Base-by-base conservation (phyloP, 2,888 invertebrate genomes). In the Euclidia mi region DNA sequence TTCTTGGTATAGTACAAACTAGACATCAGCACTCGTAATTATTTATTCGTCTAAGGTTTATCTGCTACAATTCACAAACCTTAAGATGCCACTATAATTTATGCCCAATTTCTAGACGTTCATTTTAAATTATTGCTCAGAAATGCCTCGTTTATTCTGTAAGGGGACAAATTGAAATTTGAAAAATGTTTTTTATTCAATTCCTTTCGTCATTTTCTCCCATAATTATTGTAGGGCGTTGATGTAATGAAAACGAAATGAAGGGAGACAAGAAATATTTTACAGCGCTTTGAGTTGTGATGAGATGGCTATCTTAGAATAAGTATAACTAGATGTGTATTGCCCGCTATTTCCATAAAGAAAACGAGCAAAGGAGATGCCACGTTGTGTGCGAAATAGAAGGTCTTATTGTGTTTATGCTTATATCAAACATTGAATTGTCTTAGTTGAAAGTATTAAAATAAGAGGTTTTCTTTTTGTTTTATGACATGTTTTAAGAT, bases 101-200 rank as follows among this genome's bases (percentile, higher is more conserved):
- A 72, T 71, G 42, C 42, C 60, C 73, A 68, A 68, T 72, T 74
- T 74, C 62, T 52, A 68, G 68, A 71, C 59, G 62, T 57, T 65
- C 68, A 62, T 61, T 57, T 68, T 64, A 71, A 74, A 71, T 64
- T 69, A 71, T 75, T 65, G 48, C 65, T 56, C 25, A 18, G 44
- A 53, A 35, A 47, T 31, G 50, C 53, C 53, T 58, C 51, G 37
- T 63, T n/a, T 64, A 65, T 63, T 57, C 57, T 62, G 46, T 52
- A 50, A 42, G 25, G 32, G 34, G 52, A 61, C 45, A 70, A 73
- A 65, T 71, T 71, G 70, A 67, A 62, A 70, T 61, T 64, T 58
- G 41, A 44, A 56, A 63, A 59, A 48, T 46, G 6, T 32, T 65
- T 69, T 65, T 60, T 42, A 53, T 67, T 61, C 17, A 43, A 51